phyloP scores from a whole-genome alignment of 2,113 vertebrate genomes.

The Butorides virescens region DNA sequence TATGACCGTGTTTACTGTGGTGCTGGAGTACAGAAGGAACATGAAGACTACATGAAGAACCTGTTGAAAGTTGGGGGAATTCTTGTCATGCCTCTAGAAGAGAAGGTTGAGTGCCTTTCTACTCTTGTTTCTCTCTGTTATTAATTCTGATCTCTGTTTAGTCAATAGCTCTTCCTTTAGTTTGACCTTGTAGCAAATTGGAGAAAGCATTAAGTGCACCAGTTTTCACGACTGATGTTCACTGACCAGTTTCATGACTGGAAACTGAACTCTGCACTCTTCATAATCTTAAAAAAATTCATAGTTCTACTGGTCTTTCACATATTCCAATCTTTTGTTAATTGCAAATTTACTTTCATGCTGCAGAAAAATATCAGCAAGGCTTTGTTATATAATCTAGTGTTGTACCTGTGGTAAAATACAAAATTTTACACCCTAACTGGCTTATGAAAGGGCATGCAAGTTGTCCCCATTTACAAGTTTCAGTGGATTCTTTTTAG shows the following conservation, averaged over 20 bases:
- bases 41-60: constrained; percentile 96
- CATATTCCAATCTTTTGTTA: background rate
- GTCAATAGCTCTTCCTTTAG: background rate
- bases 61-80: constrained; percentile 93
- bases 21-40: constrained; percentile 93
- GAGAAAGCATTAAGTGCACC: background rate
- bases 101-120: constrained; percentile 81
- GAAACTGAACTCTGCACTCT: background rate
- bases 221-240: background rate
- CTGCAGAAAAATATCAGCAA: background rate
- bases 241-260: background rate
- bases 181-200: background rate
- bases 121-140: background rate
- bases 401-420: background rate
- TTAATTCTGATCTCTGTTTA: background rate
- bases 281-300: background rate
- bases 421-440: background rate
- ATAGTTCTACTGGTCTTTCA: background rate
- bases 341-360: background rate
- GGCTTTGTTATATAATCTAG: background rate
- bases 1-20: constrained; percentile 97
- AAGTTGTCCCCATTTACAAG: background rate
- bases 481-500: background rate
- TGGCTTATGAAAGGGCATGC: background rate
- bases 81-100: constrained; percentile 95